Evolutionary conservation across 2,888 invertebrate genomes (phyloP).

Genomic region (Pandemis cinnamomeana): DNA sequence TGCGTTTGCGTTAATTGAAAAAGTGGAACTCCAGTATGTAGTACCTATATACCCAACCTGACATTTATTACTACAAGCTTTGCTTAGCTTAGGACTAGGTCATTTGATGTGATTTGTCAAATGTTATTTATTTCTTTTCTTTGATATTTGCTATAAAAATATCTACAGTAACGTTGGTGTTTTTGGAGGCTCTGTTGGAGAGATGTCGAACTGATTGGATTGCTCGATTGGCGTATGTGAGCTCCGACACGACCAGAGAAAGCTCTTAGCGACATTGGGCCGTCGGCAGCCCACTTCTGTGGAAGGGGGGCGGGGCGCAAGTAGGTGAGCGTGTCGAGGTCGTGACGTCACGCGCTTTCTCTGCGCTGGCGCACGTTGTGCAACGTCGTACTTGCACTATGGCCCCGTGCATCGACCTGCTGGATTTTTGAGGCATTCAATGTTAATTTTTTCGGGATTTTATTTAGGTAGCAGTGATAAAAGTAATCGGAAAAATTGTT

Average conservation of each 20-base stretch:
- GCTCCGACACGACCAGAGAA: conserved; percentile 46
- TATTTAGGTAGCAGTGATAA: neutral
- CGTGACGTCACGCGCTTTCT: conserved; percentile 84
- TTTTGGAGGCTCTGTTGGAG: neutral
- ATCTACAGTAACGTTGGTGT: neutral
- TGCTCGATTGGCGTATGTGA: conserved; percentile 42
- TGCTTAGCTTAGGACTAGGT: too few relatives aligned
- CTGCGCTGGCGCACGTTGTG: conserved; percentile 76
- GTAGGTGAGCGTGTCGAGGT: conserved; percentile 84
- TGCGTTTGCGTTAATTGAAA: too few relatives aligned
- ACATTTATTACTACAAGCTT: too few relatives aligned
- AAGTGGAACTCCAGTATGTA: too few relatives aligned
- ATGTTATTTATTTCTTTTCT: too few relatives aligned
- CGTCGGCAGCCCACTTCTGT: conserved; percentile 46
- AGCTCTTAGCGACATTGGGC: conserved; percentile 69
- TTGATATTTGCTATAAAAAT: too few relatives aligned
- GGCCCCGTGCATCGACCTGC: conserved; percentile 42
- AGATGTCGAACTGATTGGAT: conserved; percentile 13
- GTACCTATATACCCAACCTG: too few relatives aligned
- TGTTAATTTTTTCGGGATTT: too few relatives aligned
- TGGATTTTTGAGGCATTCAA: conserved; percentile 3
- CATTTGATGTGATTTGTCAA: too few relatives aligned
- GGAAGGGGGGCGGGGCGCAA: conserved; percentile 62
- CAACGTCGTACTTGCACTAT: conserved; percentile 58
- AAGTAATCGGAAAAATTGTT: neutral